These are phyloP conservation scores for Staurois parvus DNA, from an alignment of 2,797 vertebrate genomes.

Conservation along the genomic window DNA sequence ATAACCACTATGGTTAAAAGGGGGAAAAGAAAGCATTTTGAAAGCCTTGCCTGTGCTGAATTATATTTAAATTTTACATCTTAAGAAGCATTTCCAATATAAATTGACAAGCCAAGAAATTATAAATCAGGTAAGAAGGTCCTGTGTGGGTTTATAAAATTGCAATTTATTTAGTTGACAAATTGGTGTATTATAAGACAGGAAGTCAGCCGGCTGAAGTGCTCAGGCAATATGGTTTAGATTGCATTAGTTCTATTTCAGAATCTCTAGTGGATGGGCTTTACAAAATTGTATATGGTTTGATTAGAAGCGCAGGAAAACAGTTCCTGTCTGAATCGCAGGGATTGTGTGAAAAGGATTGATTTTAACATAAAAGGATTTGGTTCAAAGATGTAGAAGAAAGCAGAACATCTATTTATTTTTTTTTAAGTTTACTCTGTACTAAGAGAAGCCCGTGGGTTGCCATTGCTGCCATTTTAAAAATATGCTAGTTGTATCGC, in stretches of 20 bases:
- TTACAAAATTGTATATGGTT: background rate
- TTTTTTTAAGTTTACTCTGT: no score
- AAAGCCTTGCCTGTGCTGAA: background rate
- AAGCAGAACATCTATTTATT: no score
- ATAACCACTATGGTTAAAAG: no score
- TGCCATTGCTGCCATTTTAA: no score
- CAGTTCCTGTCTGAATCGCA: no score
- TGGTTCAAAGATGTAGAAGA: no score
- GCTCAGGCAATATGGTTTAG: slow-evolving; percentile 8
- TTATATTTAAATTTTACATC: background rate
- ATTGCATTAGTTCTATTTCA: slow-evolving; percentile 31
- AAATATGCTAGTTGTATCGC: no score
- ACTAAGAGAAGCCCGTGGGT: no score
- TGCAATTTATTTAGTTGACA: slow-evolving; percentile 34
- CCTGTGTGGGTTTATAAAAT: slow-evolving; percentile 20
- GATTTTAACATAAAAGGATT: no score
- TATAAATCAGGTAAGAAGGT: background rate
- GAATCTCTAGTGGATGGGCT: background rate
- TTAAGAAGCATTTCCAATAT: slow-evolving; percentile 20
- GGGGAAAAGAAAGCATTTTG: background rate
- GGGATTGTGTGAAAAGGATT: no score
- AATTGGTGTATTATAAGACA: slow-evolving; percentile 20
- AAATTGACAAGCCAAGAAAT: slow-evolving; percentile 3
- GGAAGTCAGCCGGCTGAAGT: background rate
- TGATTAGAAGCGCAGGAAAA: no score